phyloP scores from a whole-genome alignment of 2,888 invertebrate species.

The Yponomeuta sedellus region DNA sequence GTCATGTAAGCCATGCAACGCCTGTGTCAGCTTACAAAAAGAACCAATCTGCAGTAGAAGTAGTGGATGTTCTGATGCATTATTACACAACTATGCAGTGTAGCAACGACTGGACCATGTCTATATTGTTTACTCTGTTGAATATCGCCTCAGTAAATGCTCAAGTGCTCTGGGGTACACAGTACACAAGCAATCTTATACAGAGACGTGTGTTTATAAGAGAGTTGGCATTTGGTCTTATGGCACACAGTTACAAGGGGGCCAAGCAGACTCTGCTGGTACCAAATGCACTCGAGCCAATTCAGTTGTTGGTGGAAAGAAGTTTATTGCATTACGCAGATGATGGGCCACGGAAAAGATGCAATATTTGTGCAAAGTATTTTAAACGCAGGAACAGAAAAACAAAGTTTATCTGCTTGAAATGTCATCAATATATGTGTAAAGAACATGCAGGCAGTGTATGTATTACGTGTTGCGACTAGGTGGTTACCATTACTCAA shows the following conservation, averaged over 20 bases:
- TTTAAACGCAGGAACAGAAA: constrained; percentile 50
- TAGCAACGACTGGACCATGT: constrained; percentile 62
- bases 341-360: constrained; percentile 35
- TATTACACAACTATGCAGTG: constrained; percentile 64
- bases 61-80: constrained; percentile 60
- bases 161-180: constrained; percentile 59
- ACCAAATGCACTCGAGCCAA: constrained; percentile 6
- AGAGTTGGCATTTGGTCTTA: constrained; percentile 49
- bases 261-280: constrained; percentile 17
- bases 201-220: constrained; percentile 54
- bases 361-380: constrained; percentile 44
- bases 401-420: constrained; percentile 51
- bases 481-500: not conserved
- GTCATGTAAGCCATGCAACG: constrained; percentile 39
- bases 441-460: constrained; percentile 53
- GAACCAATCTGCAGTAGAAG: constrained; percentile 54
- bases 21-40: constrained; percentile 56
- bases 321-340: not conserved
- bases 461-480: constrained; percentile 45
- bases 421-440: constrained; percentile 55
- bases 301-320: not conserved
- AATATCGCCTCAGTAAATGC: constrained; percentile 65
- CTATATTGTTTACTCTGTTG: constrained; percentile 58
- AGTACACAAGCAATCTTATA: constrained; percentile 31
- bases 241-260: constrained; percentile 28